Evolutionary conservation across 2,797 vertebrate species (phyloP), one percentile per base, ranked within the genome.

Genomic region (Numenius phaeopus): DNA sequence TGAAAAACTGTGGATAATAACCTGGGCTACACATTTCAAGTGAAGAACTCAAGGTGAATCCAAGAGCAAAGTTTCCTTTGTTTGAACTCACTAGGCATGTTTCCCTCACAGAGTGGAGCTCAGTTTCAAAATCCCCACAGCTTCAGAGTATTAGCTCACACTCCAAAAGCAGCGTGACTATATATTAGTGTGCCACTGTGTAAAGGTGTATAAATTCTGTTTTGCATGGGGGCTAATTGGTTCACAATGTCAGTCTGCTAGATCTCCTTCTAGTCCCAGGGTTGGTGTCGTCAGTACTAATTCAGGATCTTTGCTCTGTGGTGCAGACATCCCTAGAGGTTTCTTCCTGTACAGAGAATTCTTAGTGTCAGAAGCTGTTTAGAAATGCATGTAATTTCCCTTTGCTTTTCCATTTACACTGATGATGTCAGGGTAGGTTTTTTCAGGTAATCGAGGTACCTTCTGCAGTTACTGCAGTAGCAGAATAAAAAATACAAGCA

Each of bases 391-490:
- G 64, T 34, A 62, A 66, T 76, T 83, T 83, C 44, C 79, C 70
- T 72, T 79, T 67, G 65, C 80, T 86, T 42, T 76, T 73, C 66
- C 24, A 1, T 67, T 88, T 54, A 22, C 40, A 32, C 50, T 59
- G 80, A 83, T 87, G 77, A 87, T 77, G 73, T 58, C 81, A 87
- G 58, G 39, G 22, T 39, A 66, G 37, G 17, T 8, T 2, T 59
- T 75, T 57, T 29, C 18, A 66, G 66, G 87, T 89, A 89, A 62
- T 71, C 16, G 9, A 79, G 42, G 29, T 49, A 89, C n/a, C 46
- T 71, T 82, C 67, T 87, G 71, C 69, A 83, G 73, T 83, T 89
- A 62, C 42, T 89, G 89, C 71, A 90, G 59, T 30, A 83, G 37
- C 40, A 52, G 76, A 89, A 76, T 55, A 71, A 94, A 95, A 93